phyloP scores from a whole-genome alignment of 2,113 vertebrate species.

The Mirounga angustirostris region DNA sequence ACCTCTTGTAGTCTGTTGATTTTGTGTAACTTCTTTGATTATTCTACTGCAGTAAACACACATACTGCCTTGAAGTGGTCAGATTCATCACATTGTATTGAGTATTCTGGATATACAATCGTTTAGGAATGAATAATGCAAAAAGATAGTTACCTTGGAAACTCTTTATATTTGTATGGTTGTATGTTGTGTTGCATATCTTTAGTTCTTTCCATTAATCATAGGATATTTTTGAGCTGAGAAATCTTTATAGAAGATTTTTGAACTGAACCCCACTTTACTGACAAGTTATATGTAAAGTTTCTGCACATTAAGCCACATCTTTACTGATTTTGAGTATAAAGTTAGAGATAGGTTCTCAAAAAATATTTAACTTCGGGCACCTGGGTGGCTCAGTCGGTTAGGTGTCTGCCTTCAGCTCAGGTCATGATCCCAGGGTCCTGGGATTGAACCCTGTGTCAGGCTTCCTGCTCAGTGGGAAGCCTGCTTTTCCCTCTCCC shows the following conservation, averaged over 20 bases:
- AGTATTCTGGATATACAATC: conserved; percentile 3
- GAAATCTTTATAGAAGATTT: not conserved
- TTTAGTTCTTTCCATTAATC: conserved; percentile 5
- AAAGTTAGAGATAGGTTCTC: not conserved
- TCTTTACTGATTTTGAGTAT: conserved; percentile 3
- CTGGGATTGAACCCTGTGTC: too few species aligned
- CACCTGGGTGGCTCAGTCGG: too few species aligned
- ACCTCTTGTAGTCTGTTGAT: not conserved
- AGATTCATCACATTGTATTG: not conserved
- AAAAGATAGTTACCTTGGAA: conserved; percentile 14
- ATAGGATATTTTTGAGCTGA: conserved; percentile 37
- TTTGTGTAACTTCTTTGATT: not conserved
- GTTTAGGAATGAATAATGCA: not conserved
- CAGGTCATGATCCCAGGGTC: too few species aligned
- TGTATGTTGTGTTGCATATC: not conserved
- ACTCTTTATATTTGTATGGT: not conserved
- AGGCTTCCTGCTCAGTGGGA: too few species aligned
- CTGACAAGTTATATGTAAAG: conserved; percentile 7
- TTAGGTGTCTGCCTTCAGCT: too few species aligned
- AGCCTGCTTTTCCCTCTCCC: too few species aligned
- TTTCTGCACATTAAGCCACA: not conserved
- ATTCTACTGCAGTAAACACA: not conserved
- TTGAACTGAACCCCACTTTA: not conserved
- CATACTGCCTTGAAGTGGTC: not conserved
- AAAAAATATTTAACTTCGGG: conserved; percentile 11